Conservation (phyloP, 64 coral and sea anemone genomes). For the Pocillopora damicornis region DNA sequence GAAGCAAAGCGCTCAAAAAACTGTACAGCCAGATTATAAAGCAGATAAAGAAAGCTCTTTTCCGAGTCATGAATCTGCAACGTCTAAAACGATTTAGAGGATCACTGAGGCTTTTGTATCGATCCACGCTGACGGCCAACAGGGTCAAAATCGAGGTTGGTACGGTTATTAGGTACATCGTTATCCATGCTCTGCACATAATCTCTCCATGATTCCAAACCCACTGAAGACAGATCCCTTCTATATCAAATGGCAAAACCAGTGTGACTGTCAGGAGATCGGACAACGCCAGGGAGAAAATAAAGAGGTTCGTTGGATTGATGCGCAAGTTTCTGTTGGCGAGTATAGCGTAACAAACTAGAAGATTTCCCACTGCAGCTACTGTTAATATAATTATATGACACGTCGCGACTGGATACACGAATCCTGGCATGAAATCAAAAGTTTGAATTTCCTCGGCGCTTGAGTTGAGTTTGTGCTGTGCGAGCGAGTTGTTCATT, state of each 20-base stretch:
- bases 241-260: slow-evolving; percentile 57
- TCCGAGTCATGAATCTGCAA: slow-evolving; percentile 70
- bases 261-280: slow-evolving; percentile 31
- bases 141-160: slow-evolving; percentile 89
- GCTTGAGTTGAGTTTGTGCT: background rate
- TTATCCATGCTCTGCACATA: slow-evolving; percentile 69
- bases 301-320: slow-evolving; percentile 49
- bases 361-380: slow-evolving; percentile 17
- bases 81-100: slow-evolving; percentile 65
- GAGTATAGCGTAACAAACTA: slow-evolving; percentile 44
- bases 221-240: slow-evolving; percentile 31
- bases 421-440: slow-evolving; percentile 4
- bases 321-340: slow-evolving; percentile 20
- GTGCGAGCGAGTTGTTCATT: background rate
- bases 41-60: slow-evolving; percentile 58
- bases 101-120: slow-evolving; percentile 79
- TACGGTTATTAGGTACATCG: slow-evolving; percentile 64
- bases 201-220: slow-evolving; percentile 57
- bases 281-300: slow-evolving; percentile 40
- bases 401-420: slow-evolving; percentile 47
- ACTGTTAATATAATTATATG: slow-evolving; percentile 38
- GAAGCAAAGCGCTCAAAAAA: slow-evolving; percentile 60
- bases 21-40: slow-evolving; percentile 60
- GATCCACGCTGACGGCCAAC: slow-evolving; percentile 76
- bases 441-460: background rate